Evolutionary conservation across 2,113 vertebrate genomes (phyloP).

Genomic region (Halcyon senegalensis): DNA sequence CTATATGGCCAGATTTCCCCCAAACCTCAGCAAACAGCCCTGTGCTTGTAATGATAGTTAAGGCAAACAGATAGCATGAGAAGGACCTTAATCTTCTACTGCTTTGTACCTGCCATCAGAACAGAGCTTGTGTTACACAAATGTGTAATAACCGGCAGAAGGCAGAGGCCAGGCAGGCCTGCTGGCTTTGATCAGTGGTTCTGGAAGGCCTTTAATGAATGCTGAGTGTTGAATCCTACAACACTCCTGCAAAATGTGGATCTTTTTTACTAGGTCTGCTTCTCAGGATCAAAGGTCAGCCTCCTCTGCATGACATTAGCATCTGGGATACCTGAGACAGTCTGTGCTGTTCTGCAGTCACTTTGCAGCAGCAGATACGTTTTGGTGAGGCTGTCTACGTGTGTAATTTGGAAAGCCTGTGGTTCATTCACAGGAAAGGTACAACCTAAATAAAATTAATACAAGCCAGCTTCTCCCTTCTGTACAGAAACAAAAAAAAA

Average conservation of each 20-base stretch:
- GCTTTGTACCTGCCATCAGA: conserved; percentile 26
- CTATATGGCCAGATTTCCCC: not conserved
- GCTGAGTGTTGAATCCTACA: conserved; percentile 28
- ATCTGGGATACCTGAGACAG: not conserved
- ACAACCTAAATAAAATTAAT: not conserved
- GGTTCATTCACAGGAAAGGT: not conserved
- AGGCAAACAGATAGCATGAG: not conserved
- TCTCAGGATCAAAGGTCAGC: not conserved
- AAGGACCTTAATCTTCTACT: not conserved
- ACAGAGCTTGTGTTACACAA: not conserved
- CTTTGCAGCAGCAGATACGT: not conserved
- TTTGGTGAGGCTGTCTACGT: not conserved
- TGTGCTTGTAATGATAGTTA: not conserved
- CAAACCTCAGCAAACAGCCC: not conserved
- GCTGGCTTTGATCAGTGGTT: conserved; percentile 37
- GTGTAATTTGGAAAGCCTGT: not conserved
- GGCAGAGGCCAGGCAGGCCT: not conserved
- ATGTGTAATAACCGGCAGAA: not conserved
- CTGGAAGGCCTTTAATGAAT: conserved; percentile 27
- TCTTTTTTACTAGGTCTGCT: not conserved
- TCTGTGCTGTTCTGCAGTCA: not conserved
- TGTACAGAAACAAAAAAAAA: not conserved
- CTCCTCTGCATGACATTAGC: not conserved
- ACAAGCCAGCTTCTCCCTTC: not conserved
- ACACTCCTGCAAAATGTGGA: not conserved